A percentile compares a stretch with the other conserved stretches of the same genome.
Conservation (phyloP, 1,140 invertebrate species). For the Schlechtendalia chinensis region DNA sequence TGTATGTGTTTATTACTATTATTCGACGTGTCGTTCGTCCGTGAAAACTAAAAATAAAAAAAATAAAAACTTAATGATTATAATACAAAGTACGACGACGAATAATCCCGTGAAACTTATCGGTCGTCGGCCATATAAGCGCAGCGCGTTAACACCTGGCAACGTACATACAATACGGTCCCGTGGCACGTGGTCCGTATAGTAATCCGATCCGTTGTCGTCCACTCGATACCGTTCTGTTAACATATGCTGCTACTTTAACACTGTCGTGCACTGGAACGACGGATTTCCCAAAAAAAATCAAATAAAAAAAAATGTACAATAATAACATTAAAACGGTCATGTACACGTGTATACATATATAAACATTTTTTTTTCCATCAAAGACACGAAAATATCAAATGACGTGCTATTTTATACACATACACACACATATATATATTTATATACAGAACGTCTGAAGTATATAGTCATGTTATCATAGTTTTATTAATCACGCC, state of each 20-base stretch:
- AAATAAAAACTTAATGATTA: no score
- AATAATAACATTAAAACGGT: neutral
- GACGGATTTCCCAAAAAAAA: slow-evolving; percentile 13
- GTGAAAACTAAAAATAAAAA: no score
- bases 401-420: neutral
- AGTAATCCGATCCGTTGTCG: slow-evolving; percentile 31
- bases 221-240: slow-evolving; percentile 35
- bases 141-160: slow-evolving; percentile 23
- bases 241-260: slow-evolving; percentile 31
- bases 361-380: neutral
- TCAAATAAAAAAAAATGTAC: slow-evolving; percentile 12
- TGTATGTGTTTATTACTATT: no score
- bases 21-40: no score
- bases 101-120: slow-evolving; percentile 23
- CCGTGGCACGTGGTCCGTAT: slow-evolving; percentile 29
- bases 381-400: slow-evolving; percentile 9
- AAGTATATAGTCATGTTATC: neutral
- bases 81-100: no score
- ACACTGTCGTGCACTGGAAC: neutral
- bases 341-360: neutral
- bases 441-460: neutral
- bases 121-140: neutral
- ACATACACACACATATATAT: neutral
- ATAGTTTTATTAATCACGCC: neutral
- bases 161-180: neutral